Evolutionary conservation across 2,888 invertebrate genomes (phyloP), one percentile per base, ranked within the genome.

Genomic region (Chymomyza procnemis): DNA sequence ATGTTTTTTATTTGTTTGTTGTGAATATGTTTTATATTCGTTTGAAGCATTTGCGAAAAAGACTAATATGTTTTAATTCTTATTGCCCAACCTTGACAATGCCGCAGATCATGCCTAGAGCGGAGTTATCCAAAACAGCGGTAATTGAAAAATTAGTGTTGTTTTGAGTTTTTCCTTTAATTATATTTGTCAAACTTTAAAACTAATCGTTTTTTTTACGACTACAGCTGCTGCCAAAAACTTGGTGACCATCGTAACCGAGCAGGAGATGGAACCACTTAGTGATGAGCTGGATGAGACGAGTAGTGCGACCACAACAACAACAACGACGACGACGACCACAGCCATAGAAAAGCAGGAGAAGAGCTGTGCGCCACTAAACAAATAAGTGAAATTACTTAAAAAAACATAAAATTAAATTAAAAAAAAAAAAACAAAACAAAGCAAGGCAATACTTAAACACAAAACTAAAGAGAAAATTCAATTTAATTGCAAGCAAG

Each of bases 231-330:
- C 95, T 90, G 96, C 97, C 91, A 93, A 96, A 88, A 95, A 96
- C 88, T 92, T 97, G 87, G 97, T 97, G 75, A 96, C 96, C 56
- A 97, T 96, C 62, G 97, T 97, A 94, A 96, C 95, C 54, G 95
- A 97, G 88, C 96, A 97, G 88, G 93, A 93, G 80, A 90, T 90
- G 74, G 91, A 91, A 76, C 78, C 88, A 65, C 82, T 75, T 75
- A 60, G 68, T 48, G 50, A 61, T 6, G 61, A 88, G 30, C 52
- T 72, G 62, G 79, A 85, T 46, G 83, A 81, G 65, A 64, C 71
- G 60, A 85, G 79, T 71, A 83, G 79, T 60, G 67, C 67, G 74
- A 81, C 73, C 60, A 77, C 80, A 61, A 81, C 77, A 63, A 73
- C 75, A 66, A 77, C 82, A 70, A 85, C 83, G 68, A 79, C 79